Base-by-base conservation (phyloP, 2,113 vertebrate species). In the Ceyx cyanopectus region DNA sequence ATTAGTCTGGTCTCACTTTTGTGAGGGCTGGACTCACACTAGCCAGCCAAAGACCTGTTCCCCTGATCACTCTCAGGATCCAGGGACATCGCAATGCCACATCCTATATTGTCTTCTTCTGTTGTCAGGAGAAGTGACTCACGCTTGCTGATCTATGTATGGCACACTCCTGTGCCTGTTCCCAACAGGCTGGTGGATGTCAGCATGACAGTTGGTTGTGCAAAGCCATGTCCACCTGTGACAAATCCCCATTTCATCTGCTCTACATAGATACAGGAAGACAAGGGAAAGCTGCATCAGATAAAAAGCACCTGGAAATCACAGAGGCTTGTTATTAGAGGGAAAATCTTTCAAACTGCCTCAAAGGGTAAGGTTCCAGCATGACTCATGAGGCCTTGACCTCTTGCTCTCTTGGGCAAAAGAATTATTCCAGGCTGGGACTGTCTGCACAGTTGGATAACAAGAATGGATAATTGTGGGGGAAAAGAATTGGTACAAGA, bases 191-290 rank as follows among this genome's bases (percentile, higher is more conserved):
- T 69, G 80, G 48, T 29, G 26, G 32, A 72, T 1, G 1, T 13
- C 46, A 43, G 0, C 1, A 1, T 51, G 30, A 9, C 60, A 51
- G 51, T 4, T 18, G 15, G 12, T 4, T 78, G 43, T 9, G 12
- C 34, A 62, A 89, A 62, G 30, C 27, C 20, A 2, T 2, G 9
- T 43, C 16, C 34, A 48, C 34, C 24, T 48, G 63, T 27, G n/a
- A 74, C 19, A 88, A 67, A 29, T 23, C 8, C 10, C 19, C 7
- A 15, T 57, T 65, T 84, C 50, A 79, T 32, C 21, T 78, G 40
- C 54, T 53, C 26, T 27, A 51, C 21, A 22, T 46, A 81, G 45
- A 19, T 68, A 56, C 14, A 62, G 56, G 82, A 85, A 78, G 43
- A 40, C 19, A 75, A 91, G 21, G 8, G 14, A 90, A 87, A 90